These are phyloP conservation scores for Palythoa caribaeorum DNA, from an alignment of 92 coral and sea anemone genomes.

Conservation along the genomic window DNA sequence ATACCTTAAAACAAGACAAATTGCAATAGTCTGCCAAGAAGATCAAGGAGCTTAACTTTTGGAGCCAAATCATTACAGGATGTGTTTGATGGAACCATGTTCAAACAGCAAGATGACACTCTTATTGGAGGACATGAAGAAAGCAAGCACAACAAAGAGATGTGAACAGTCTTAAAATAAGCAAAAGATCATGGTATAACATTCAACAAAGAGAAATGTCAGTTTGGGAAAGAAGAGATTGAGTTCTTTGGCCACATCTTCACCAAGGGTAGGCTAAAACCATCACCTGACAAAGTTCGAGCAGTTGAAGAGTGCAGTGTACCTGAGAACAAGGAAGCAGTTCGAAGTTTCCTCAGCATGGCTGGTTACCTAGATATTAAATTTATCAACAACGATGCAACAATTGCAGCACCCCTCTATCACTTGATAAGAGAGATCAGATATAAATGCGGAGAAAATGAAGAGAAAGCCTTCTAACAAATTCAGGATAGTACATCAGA, in stretches of 20 bases:
- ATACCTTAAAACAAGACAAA: slow-evolving; percentile 60
- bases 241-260: background rate
- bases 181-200: too few relatives aligned
- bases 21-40: slow-evolving; percentile 65
- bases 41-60: slow-evolving; percentile 65
- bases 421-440: background rate
- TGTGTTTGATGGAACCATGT: too few relatives aligned
- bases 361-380: slow-evolving; percentile 62
- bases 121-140: too few relatives aligned
- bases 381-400: slow-evolving; percentile 37
- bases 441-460: background rate
- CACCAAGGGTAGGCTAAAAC: too few relatives aligned
- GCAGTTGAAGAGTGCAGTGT: slow-evolving; percentile 37
- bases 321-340: slow-evolving; percentile 47
- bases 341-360: slow-evolving; percentile 63
- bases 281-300: background rate
- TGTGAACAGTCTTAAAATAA: too few relatives aligned
- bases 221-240: too few relatives aligned
- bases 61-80: slow-evolving; percentile 65
- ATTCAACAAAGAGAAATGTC: too few relatives aligned
- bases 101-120: background rate
- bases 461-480: slow-evolving; percentile 65
- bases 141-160: too few relatives aligned
- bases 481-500: slow-evolving; percentile 66
- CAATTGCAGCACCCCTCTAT: slow-evolving; percentile 64